Percentiles rank a stretch among this genome's conserved stretches.
Conservation (phyloP, 2,113 vertebrate genomes). For the Phocoena sinus region DNA sequence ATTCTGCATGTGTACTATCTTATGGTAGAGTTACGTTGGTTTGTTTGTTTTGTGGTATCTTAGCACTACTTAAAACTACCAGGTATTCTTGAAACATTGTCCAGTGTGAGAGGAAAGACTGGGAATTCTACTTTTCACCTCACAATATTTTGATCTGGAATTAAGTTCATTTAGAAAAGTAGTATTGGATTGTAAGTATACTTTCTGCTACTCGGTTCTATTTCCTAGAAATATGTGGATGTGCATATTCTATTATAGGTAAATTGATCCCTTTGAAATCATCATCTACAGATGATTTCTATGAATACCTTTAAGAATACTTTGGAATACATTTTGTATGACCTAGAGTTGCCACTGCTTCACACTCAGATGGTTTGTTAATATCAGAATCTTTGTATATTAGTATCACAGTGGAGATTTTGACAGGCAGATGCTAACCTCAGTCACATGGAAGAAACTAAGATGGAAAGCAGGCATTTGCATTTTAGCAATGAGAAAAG, state of each 20-base stretch:
- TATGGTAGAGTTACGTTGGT: not conserved
- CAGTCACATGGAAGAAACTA: slow-evolving; percentile 24
- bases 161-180: not conserved
- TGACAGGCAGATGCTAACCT: not conserved
- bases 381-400: not conserved
- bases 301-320: not conserved
- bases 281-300: not conserved
- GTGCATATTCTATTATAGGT: not conserved
- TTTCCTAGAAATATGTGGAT: not conserved
- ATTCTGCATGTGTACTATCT: not conserved
- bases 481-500: slow-evolving; percentile 55
- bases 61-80: not conserved
- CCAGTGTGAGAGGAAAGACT: not conserved
- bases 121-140: not conserved
- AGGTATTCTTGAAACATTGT: not conserved
- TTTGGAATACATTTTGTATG: not conserved
- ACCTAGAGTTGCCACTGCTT: not conserved
- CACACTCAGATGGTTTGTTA: not conserved
- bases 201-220: not conserved
- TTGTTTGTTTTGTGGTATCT: not conserved
- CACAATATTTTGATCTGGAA: not conserved
- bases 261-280: not conserved
- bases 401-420: slow-evolving; percentile 25
- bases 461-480: slow-evolving; percentile 61
- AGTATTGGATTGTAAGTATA: not conserved